Evolutionary conservation across 2,113 vertebrate species (phyloP), one percentile per base, ranked within the genome.

Genomic region (Delphinus delphis): DNA sequence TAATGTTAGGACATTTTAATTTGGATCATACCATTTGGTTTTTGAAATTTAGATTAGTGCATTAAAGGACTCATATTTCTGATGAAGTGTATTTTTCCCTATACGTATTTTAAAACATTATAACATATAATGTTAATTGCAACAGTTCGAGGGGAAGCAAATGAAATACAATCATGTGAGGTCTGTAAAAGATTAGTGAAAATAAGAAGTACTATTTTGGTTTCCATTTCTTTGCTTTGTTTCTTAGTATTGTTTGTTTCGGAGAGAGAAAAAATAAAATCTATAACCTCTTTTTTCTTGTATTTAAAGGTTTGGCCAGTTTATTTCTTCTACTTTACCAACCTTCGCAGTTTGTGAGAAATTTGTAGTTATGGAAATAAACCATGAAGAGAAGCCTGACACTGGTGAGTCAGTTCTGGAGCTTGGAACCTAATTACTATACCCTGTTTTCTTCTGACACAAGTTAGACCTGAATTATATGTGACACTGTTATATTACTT

Each of bases 331-430:
- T 41, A 99, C 99, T 88, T 98, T 99, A 85, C 99, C 99, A 90
- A 99, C 99, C 0, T 99, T 99, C 91, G 99, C 99, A 0, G 99
- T 99, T 90, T 99, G 99, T 98, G 99, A 99, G 98, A 99, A 99
- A 98, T 99, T 99, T 98, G 99, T 99, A n/a, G 98, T 99, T 89
- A 99, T 99, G 99, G 99, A 99, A 98, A 98, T 99, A 97, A 99
- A 99, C 77, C 99, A 99, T 14, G 99, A 99, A 98, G 99, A 99
- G 98, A 99, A 99, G 97, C 98, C 99, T 13, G 99, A 99, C 31
- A 98, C 98, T 98, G 99, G 99, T 99, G 97, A 99, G 98, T 98
- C n/a, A 33, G 6, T 90, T 71, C 12, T 89, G 62, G 33, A 55
- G 5, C 58, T 93, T 96, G 74, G 65, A 44, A 92, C 4, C 41